These are phyloP conservation scores for Brotula barbata DNA, from an alignment of 2,797 vertebrate species.

Conservation along the genomic window DNA sequence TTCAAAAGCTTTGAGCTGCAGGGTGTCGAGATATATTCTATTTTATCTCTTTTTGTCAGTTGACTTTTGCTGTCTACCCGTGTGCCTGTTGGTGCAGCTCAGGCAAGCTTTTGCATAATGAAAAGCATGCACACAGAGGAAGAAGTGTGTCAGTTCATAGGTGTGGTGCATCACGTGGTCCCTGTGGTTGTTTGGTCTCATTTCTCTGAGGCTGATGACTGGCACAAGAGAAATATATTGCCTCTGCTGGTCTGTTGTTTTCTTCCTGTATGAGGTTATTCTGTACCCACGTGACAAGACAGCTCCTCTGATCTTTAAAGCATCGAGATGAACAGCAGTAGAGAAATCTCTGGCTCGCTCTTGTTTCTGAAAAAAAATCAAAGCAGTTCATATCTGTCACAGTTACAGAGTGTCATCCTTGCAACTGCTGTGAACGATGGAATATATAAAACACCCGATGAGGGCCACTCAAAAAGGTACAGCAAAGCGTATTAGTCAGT, in stretches of 20 bases:
- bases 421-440: too few relatives aligned
- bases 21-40: constrained; percentile 33
- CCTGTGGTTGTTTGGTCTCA: constrained; percentile 44
- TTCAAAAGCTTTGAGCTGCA: constrained; percentile 52
- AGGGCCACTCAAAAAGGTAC: too few relatives aligned
- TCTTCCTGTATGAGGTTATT: not conserved
- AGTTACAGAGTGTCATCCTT: too few relatives aligned
- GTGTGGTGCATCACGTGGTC: constrained; percentile 55
- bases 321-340: constrained; percentile 6
- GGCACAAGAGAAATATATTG: not conserved
- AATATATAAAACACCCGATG: too few relatives aligned
- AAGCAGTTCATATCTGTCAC: constrained; percentile 13
- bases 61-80: constrained; percentile 32
- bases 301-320: constrained; percentile 40
- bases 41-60: constrained; percentile 1
- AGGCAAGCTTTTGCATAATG: constrained; percentile 21
- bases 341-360: constrained; percentile 45
- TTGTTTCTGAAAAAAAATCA: constrained; percentile 17
- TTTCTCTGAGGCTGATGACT: not conserved
- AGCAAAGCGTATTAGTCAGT: too few relatives aligned
- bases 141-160: constrained; percentile 30
- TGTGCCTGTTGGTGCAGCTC: constrained; percentile 36
- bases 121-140: constrained; percentile 48
- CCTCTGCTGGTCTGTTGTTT: not conserved
- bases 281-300: constrained; percentile 9